phyloP scores from a whole-genome alignment of 2,888 invertebrate species.

The Lymantria monacha region DNA sequence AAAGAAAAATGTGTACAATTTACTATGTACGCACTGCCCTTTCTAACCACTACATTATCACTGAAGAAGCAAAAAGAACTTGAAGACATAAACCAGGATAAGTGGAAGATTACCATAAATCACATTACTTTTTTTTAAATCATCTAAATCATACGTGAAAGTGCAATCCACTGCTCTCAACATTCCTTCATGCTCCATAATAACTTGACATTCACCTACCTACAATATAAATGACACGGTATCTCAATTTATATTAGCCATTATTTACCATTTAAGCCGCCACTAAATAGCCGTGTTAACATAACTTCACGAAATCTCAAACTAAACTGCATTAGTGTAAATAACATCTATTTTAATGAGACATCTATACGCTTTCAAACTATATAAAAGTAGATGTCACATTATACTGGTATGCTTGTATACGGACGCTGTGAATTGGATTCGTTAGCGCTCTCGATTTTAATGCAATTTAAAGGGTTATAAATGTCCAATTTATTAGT shows the following conservation, averaged over 20 bases:
- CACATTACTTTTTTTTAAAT: no score
- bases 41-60: no score
- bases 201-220: not conserved
- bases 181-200: not conserved
- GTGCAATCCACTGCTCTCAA: no score
- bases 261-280: slow-evolving; percentile 7
- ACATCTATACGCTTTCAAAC: not conserved
- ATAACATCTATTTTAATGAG: slow-evolving; percentile 4
- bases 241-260: slow-evolving; percentile 1
- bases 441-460: slow-evolving; percentile 32
- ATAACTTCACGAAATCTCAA: slow-evolving; percentile 9
- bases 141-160: no score
- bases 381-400: not conserved
- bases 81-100: no score
- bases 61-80: no score
- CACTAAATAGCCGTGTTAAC: slow-evolving; percentile 9
- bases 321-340: slow-evolving; percentile 9
- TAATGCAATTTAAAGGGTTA: slow-evolving; percentile 18
- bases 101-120: no score
- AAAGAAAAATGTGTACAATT: no score
- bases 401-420: not conserved
- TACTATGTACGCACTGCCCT: no score
- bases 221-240: not conserved
- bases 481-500: slow-evolving; percentile 30
- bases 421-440: slow-evolving; percentile 18